Base-by-base conservation (phyloP, 2,888 invertebrate species). In the Branchellion lobata region DNA sequence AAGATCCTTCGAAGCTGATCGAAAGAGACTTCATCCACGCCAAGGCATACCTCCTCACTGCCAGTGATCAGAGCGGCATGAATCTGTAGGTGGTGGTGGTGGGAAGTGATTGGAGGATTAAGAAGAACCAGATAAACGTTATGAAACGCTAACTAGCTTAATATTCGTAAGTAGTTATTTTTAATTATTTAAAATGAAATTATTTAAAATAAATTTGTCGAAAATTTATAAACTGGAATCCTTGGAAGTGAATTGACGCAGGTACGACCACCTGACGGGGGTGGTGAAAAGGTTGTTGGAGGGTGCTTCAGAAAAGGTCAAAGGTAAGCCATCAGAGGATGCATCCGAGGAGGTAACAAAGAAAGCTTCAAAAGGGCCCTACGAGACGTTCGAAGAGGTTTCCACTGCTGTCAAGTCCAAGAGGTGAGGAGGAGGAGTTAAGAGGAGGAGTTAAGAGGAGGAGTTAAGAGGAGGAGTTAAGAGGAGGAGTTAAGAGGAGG, bases 1-100 rank as follows among this genome's bases (percentile, higher is more conserved):
- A 77, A n/a, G 57, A 36, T 36, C 77, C 77, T 18, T 33, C 53
- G 24, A 57, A 61, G 21, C 65, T 77, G 69, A 31, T 77, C 1
- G 79, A 81, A 29, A 74, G 34, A 40, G 81, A 81, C 21, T 80
- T 74, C 33, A 75, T 81, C 69, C 86, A 86, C 82, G 87, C 87
- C 69, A 88, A 88, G 83, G 83, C 87, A 1, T 88, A 85, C 81
- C 84, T 88, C 31, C 83, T 86, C 57, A 85, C 85, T 21, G 83
- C 86, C 21, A 87, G 87, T 81, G 84, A 85, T 75, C 84, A 85
- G 78, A 84, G 86, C 72, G 87, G 87, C 81, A 82, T 84, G 31
- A 87, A 87, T 82, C 79, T 87, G 87, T 87, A 84, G 86, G 87
- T 53, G 14, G 18, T 24, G 29, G 18, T n/a, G n/a, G n/a, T n/a